These are phyloP conservation scores for Strongylocentrotus purpuratus DNA, from an alignment of 35 echinoderm and acorn worm genomes.

Conservation along the genomic window DNA sequence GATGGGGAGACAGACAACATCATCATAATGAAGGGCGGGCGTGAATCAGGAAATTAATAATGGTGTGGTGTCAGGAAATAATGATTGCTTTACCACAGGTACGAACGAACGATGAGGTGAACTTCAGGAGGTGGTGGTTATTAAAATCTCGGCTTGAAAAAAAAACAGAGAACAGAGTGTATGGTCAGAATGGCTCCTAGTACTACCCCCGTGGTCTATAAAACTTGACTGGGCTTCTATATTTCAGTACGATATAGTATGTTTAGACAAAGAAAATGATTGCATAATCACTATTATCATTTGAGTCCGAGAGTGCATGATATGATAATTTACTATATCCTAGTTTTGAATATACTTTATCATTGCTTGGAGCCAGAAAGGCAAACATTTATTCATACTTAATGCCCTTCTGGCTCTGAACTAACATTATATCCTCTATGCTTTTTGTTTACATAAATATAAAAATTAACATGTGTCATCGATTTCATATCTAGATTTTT, in stretches of 20 bases:
- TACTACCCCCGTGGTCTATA: not conserved
- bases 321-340: too few species aligned
- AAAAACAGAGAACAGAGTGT: not conserved
- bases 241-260: not conserved
- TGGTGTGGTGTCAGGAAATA: constrained; percentile 2
- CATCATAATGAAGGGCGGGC: not conserved
- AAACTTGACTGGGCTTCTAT: not conserved
- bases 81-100: not conserved
- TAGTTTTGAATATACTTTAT: too few species aligned
- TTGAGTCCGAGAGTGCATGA: too few species aligned
- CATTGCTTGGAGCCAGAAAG: too few species aligned
- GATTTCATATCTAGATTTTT: not conserved
- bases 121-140: not conserved
- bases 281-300: not conserved
- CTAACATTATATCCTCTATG: too few species aligned
- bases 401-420: too few species aligned
- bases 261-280: not conserved
- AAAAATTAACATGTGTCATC: not conserved
- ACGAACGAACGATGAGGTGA: not conserved
- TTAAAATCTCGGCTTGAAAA: not conserved
- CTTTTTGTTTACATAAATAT: not conserved
- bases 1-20: not conserved
- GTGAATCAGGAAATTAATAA: constrained; percentile 19
- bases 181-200: not conserved
- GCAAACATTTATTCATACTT: too few species aligned